Base-by-base conservation (phyloP, 2,797 vertebrate species). In the Sciurus vulgaris region DNA sequence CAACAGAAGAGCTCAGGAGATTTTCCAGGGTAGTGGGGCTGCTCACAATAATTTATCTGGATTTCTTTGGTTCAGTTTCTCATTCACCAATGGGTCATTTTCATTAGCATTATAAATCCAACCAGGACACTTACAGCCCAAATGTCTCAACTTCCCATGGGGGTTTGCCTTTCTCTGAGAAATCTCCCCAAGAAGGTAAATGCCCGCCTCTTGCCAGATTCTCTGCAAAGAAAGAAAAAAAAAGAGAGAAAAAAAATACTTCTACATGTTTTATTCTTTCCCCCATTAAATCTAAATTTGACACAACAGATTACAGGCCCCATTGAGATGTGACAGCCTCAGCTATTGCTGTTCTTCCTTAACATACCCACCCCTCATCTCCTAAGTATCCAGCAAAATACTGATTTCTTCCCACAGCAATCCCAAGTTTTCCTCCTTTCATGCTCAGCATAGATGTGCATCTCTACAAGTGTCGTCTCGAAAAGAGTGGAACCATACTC, bases 11-110 rank as follows among this genome's bases (percentile, higher is more conserved):
- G 14, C 51, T 86, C 76, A 13, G 18, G 33, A 24, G 10, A 49
- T 61, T 92, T 94, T 81, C 54, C 12, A 47, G 18, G 22, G 15
- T 67, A 67, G 54, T 77, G 5, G 12, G 38, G 11, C 47, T 77
- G 6, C 33, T 76, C 87, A 83, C 41, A 96, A 74, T 44, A 94
- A 59, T 89, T 33, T 76, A 30, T 73, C 54, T 78, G 61, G 33
- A 86, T 86, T 77, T 79, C 67, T 72, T 85, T 91, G 67, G 20
- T 86, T 91, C 65, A 10, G 2, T 69, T 87, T 93, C 82, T 85
- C 79, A 38, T 89, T 91, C 74, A 70, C 41, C 10, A 70, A 12
- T 49, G 67, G 7, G n/a, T 91, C 70, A 59, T 79, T 41, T 89
- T 59, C 41, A 65, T 77, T 86, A 87, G 77, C 65, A 61, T 3